Evolutionary conservation across 2,888 invertebrate genomes (phyloP), one percentile per base, ranked within the genome.

Genomic region (Toxonevra muliebris): DNA sequence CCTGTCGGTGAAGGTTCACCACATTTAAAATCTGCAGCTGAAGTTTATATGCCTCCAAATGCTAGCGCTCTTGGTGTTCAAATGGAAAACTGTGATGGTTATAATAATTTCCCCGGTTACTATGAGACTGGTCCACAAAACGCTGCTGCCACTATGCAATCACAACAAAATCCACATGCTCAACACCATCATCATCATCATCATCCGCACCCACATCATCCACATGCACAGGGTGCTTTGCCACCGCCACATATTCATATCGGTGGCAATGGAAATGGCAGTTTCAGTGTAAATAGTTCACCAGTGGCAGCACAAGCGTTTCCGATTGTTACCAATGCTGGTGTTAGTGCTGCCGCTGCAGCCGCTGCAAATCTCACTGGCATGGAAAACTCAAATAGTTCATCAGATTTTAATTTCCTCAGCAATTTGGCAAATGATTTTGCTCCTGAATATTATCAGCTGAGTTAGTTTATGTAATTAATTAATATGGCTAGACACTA

Each of bases 391-490:
- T 94, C 93, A 77, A 95, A 94, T 84, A 94, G 93, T 82, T 95
- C 95, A n/a, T 94, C 95, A 42, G 96, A 96, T 86, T 96, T 96
- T 86, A 96, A 96, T 85, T 96, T 96, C 84, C 88, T 96, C 72
- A 94, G 95, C 86, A 96, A 94, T 84, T 87, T 96, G 80, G 94
- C 95, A 73, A 96, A 95, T 84, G 96, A 96, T 84, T 96, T 95
- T 84, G 94, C 93, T 19, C 95, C 95, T 10, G 96, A 96, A 85
- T 96, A 96, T 85, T 96, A 96, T 76, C 86, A 86, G 74, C 74
- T 86, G 69, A 86, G 86, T 85, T 86, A 86, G 84, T 86, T 81
- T 70, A 75, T 77, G 74, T 79, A 79, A 78, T 66, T 30, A 30
- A 30, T 30, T 30, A 30, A 30, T 7, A 7, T 7, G 7, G 7